Conservation (phyloP, 2,888 invertebrate genomes). For the Nezara viridula region DNA sequence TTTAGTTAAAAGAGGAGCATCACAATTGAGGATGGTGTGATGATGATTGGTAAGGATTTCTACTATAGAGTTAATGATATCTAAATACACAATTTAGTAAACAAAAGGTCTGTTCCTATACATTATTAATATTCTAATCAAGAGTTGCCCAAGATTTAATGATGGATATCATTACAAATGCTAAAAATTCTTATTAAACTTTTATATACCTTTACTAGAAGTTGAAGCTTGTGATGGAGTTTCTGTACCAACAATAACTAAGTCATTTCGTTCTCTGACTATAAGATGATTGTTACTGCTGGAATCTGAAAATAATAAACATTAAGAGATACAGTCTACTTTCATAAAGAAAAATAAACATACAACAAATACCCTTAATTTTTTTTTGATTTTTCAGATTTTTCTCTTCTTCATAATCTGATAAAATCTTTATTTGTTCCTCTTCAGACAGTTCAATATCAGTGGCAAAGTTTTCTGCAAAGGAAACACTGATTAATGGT, state of each 20-base stretch:
- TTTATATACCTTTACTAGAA: slow-evolving; percentile 60
- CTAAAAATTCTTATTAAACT: background rate
- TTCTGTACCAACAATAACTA: slow-evolving; percentile 64
- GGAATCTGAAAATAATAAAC: slow-evolving; percentile 24
- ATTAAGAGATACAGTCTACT: background rate
- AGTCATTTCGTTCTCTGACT: slow-evolving; percentile 63
- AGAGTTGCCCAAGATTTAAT: background rate
- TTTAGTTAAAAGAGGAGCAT: too few species aligned
- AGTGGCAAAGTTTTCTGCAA: slow-evolving; percentile 76
- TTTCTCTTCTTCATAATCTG: slow-evolving; percentile 79
- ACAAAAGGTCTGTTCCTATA: too few species aligned
- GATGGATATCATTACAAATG: background rate
- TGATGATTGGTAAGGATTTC: too few species aligned
- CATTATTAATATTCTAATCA: too few species aligned
- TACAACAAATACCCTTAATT: slow-evolving; percentile 38
- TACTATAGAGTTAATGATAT: too few species aligned
- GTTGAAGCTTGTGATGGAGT: slow-evolving; percentile 63
- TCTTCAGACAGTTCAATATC: slow-evolving; percentile 80
- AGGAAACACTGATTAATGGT: background rate
- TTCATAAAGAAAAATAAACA: background rate
- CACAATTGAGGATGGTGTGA: too few species aligned
- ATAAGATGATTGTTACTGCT: slow-evolving; percentile 36
- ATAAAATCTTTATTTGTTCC: slow-evolving; percentile 77
- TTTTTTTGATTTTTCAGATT: slow-evolving; percentile 66
- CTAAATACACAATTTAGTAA: too few species aligned